Evolutionary conservation across 2,888 invertebrate species (phyloP).

Genomic region (Nycteola revayana): DNA sequence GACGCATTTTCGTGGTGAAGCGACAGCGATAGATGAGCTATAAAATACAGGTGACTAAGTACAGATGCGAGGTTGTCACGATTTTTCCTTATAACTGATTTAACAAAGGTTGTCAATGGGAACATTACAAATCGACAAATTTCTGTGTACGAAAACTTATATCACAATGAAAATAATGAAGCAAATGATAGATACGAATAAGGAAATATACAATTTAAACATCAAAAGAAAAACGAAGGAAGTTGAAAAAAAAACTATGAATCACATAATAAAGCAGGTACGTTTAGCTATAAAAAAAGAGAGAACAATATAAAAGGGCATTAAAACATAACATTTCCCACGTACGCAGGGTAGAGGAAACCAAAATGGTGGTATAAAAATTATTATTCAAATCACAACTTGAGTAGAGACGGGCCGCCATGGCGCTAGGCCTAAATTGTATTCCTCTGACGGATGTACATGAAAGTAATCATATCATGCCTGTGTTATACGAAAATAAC

Average conservation of each 20-base stretch:
- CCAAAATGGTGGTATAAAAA: conserved; percentile 74
- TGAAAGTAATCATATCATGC: conserved; percentile 61
- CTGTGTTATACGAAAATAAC: conserved; percentile 37
- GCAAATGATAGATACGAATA: conserved; percentile 18
- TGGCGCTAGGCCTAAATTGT: conserved; percentile 74
- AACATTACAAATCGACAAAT: too few relatives aligned
- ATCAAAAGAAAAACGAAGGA: conserved; percentile 20
- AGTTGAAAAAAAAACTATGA: conserved; percentile 24
- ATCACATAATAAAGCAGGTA: conserved; percentile 29
- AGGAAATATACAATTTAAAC: conserved; percentile 19
- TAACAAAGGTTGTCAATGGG: conserved; percentile 11
- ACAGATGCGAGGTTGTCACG: conserved; percentile 23
- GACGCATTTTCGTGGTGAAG: conserved; percentile 22
- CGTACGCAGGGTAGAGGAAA: conserved; percentile 74
- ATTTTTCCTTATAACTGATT: conserved; percentile 27
- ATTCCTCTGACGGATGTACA: conserved; percentile 69
- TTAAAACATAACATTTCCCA: conserved; percentile 74
- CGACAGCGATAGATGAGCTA: conserved; percentile 19
- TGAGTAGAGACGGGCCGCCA: conserved; percentile 57
- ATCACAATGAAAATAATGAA: conserved; percentile 9
- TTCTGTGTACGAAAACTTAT: too few relatives aligned
- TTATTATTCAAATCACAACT: conserved; percentile 80
- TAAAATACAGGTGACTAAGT: conserved; percentile 20
- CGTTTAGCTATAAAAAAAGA: conserved; percentile 42
- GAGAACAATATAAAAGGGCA: conserved; percentile 58